A percentile compares a stretch with the other conserved stretches of the same genome.
phyloP scores from a whole-genome alignment of 2,113 vertebrate genomes.

The Lamprologus ornatipinnis region DNA sequence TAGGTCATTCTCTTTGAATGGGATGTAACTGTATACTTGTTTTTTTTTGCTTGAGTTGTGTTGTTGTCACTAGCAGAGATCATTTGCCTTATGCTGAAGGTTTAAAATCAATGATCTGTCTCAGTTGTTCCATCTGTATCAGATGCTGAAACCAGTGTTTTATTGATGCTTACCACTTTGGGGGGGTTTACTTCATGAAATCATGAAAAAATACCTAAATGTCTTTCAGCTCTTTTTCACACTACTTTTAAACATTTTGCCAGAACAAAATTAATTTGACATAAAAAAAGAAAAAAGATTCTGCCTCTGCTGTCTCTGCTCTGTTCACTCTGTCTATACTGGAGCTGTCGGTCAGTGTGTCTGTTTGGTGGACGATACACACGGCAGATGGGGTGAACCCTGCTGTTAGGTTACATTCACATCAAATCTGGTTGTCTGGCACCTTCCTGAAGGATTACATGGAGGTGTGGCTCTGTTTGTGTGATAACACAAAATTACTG shows the following conservation, averaged over 20 bases:
- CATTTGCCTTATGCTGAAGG: neutral
- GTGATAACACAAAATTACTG: neutral
- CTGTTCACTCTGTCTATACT: neutral
- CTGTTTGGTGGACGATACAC: neutral
- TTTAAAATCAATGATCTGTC: neutral
- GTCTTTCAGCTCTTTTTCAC: neutral
- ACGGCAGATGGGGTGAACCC: neutral
- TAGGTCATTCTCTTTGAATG: neutral
- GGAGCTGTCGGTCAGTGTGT: fast-evolving
- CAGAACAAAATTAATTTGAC: neutral
- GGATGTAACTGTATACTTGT: neutral
- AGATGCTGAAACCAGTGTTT: neutral
- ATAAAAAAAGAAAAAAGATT: neutral
- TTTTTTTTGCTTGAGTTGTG: neutral
- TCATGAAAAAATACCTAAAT: neutral
- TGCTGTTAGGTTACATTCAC: neutral
- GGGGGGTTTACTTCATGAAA: fast-evolving
- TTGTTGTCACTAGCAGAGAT: neutral
- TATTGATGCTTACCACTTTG: neutral
- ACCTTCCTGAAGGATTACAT: neutral
- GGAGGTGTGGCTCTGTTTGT: neutral
- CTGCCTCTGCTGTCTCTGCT: fast-evolving
- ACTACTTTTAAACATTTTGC: neutral
- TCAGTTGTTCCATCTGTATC: too few species aligned
- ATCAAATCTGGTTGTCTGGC: neutral